phyloP scores from a whole-genome alignment of 2,797 vertebrate species.

The Myotis daubentonii region DNA sequence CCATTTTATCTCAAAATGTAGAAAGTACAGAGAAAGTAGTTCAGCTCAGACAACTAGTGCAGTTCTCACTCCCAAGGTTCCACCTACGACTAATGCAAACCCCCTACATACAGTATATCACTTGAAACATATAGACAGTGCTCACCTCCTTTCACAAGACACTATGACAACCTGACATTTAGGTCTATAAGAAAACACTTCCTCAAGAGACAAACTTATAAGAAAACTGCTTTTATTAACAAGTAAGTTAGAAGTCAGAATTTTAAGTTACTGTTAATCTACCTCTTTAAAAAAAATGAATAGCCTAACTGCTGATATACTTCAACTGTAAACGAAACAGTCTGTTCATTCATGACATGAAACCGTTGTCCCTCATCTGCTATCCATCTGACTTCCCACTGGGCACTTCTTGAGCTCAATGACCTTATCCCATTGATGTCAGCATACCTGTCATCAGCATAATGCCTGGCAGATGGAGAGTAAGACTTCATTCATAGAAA shows the following conservation, averaged over 20 bases:
- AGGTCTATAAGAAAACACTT: constrained; percentile 35
- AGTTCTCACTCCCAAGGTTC: not conserved
- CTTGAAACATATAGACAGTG: constrained; percentile 45
- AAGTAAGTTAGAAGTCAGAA: not conserved
- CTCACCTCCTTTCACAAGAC: constrained; percentile 18
- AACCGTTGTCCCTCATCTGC: not conserved
- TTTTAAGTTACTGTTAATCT: constrained; percentile 41
- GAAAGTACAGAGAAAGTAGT: constrained; percentile 29
- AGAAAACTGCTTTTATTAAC: constrained; percentile 39
- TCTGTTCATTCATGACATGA: not conserved
- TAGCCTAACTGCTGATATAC: not conserved
- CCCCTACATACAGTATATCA: constrained; percentile 8
- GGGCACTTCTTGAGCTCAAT: not conserved
- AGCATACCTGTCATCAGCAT: too few species aligned
- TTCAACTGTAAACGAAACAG: not conserved
- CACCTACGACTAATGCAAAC: not conserved
- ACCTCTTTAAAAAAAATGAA: not conserved
- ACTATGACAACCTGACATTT: constrained; percentile 10
- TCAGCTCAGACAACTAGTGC: not conserved
- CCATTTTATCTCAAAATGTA: constrained; percentile 24
- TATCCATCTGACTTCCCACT: not conserved
- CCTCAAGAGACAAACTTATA: constrained; percentile 12
- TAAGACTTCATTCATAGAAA: not conserved
- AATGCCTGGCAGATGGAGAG: not conserved
- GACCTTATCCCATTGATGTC: not conserved